Conservation (phyloP, 1,140 invertebrate species). For the Charaxes varanes region DNA sequence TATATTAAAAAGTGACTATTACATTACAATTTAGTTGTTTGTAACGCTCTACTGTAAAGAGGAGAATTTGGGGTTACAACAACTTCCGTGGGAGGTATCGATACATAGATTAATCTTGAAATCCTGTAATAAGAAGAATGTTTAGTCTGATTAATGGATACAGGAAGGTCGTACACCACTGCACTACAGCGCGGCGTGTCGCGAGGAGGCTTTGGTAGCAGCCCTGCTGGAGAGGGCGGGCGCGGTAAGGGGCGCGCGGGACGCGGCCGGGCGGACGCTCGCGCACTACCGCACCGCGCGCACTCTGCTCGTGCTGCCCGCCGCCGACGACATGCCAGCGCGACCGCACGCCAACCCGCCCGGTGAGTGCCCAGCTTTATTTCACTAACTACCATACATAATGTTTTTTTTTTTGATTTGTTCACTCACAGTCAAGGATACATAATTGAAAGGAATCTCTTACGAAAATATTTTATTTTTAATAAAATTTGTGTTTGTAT, state of each 20-base stretch:
- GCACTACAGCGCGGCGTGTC: constrained; percentile 85
- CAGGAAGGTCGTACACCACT: constrained; percentile 82
- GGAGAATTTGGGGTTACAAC: too few species aligned
- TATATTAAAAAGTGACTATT: too few species aligned
- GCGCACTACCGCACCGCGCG: constrained; percentile 81
- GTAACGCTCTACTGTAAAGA: too few species aligned
- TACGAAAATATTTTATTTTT: too few species aligned
- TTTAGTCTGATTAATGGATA: background rate
- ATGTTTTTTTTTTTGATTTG: too few species aligned
- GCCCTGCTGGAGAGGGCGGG: constrained; percentile 79
- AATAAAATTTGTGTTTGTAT: too few species aligned
- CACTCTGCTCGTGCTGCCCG: constrained; percentile 77
- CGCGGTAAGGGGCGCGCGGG: constrained; percentile 79
- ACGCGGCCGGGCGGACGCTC: constrained; percentile 80
- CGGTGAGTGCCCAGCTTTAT: constrained; percentile 30
- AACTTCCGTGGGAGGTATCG: too few species aligned
- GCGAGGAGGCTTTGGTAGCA: constrained; percentile 78
- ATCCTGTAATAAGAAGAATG: too few species aligned
- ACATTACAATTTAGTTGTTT: too few species aligned
- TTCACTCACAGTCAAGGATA: too few species aligned
- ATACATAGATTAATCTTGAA: too few species aligned
- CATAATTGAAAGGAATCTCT: too few species aligned
- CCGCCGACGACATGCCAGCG: constrained; percentile 44
- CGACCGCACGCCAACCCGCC: constrained; percentile 30
- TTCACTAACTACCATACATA: background rate